Percentiles rank a stretch among this genome's conserved stretches.
Evolutionary conservation across 1,140 invertebrate genomes (phyloP).

Genomic region (Araneus ventricosus): DNA sequence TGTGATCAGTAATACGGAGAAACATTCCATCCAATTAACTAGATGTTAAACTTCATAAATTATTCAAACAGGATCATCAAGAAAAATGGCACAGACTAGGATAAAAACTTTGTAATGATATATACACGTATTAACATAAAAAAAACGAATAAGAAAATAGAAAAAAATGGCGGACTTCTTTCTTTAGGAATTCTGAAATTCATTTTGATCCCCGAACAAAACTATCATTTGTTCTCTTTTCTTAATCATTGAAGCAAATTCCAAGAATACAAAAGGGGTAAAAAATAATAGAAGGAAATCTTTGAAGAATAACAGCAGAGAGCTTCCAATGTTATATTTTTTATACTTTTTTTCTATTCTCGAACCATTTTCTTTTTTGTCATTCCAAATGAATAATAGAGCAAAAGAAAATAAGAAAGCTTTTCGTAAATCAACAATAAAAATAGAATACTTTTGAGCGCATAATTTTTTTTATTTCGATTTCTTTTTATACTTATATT

Average conservation of each 20-base stretch:
- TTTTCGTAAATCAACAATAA: constrained; percentile 19
- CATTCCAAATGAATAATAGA: constrained; percentile 45
- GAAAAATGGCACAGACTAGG: not conserved
- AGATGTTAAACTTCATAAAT: not conserved
- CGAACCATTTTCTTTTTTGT: constrained; percentile 13
- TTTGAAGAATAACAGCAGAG: not conserved
- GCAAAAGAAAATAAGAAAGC: not conserved
- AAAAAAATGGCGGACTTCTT: not conserved
- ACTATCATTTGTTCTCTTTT: constrained; percentile 51
- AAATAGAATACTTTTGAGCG: not conserved
- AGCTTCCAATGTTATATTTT: not conserved
- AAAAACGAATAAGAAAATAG: not conserved
- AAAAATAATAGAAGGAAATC: not conserved
- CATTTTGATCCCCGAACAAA: not conserved
- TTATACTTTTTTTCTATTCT: not conserved
- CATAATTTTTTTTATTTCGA: not conserved
- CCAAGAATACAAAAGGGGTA: not conserved
- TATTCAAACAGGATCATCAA: not conserved
- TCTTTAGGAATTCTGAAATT: not conserved
- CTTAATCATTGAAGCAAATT: constrained; percentile 39
- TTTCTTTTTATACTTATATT: not conserved
- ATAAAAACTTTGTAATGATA: not conserved
- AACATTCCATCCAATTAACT: not conserved
- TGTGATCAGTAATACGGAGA: not conserved
- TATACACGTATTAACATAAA: constrained; percentile 45